Conservation (phyloP, 2,888 invertebrate species). For the Phyllotreta cruciferae region DNA sequence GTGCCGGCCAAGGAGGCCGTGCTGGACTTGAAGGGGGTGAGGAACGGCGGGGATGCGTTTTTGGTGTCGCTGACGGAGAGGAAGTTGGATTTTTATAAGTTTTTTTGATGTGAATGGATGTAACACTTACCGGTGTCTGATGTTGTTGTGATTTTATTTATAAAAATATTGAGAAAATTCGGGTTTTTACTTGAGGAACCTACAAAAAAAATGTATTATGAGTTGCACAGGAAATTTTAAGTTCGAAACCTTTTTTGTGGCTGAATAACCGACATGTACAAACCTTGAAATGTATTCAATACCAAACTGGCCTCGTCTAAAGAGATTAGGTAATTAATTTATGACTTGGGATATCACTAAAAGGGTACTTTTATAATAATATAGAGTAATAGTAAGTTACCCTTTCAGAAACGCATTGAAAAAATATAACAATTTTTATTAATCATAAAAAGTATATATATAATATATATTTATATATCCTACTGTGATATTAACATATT, state of each 20-base stretch:
- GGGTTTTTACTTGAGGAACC: too few relatives aligned
- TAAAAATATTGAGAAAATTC: too few relatives aligned
- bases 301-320: too few relatives aligned
- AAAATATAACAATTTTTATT: slow-evolving; percentile 58
- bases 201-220: too few relatives aligned
- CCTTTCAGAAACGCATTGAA: slow-evolving; percentile 8
- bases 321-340: too few relatives aligned
- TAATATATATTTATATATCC: slow-evolving; percentile 34
- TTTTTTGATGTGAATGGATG: slow-evolving; percentile 35
- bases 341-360: too few relatives aligned
- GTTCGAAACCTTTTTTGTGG: too few relatives aligned
- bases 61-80: slow-evolving; percentile 73
- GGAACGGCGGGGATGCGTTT: slow-evolving; percentile 62
- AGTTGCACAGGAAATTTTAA: too few relatives aligned
- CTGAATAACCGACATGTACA: too few relatives aligned
- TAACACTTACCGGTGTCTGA: too few relatives aligned
- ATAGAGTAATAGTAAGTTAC: neutral
- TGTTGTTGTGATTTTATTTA: too few relatives aligned
- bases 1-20: slow-evolving; percentile 71
- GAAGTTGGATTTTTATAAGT: slow-evolving; percentile 71
- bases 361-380: neutral
- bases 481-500: slow-evolving; percentile 54
- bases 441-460: slow-evolving; percentile 51
- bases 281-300: too few relatives aligned
- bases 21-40: slow-evolving; percentile 71